Evolutionary conservation across 2,888 invertebrate genomes (phyloP).

Genomic region (Ethmia dodecea): DNA sequence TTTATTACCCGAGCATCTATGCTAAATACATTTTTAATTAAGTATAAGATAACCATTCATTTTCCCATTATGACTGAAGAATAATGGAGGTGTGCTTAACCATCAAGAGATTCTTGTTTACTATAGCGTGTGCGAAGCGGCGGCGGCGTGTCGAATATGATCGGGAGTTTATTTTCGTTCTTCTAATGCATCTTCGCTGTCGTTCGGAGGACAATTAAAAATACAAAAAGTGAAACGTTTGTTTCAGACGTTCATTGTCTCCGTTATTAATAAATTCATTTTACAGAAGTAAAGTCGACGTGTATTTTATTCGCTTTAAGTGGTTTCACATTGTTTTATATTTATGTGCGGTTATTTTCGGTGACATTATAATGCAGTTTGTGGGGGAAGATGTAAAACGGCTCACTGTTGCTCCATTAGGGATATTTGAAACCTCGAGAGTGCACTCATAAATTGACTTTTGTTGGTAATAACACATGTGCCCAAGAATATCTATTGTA

Average conservation of each 20-base stretch:
- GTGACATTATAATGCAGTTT: constrained; percentile 76
- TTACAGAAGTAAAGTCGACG: constrained; percentile 74
- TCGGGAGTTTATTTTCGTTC: constrained; percentile 71
- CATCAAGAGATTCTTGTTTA: no score
- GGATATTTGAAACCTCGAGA: constrained; percentile 74
- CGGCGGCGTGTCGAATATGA: constrained; percentile 64
- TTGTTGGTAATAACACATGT: constrained; percentile 62
- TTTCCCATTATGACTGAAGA: constrained; percentile 23
- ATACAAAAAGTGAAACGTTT: constrained; percentile 74
- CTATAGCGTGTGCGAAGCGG: constrained; percentile 17
- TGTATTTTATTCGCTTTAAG: constrained; percentile 78
- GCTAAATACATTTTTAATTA: constrained; percentile 41
- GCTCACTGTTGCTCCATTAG: constrained; percentile 74
- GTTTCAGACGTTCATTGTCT: constrained; percentile 78
- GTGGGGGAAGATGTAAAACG: constrained; percentile 74
- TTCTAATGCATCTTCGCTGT: constrained; percentile 73
- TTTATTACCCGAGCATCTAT: constrained; percentile 11
- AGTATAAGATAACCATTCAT: constrained; percentile 45
- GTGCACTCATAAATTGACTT: constrained; percentile 75
- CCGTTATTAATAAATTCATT: constrained; percentile 78
- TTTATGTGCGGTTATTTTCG: constrained; percentile 77
- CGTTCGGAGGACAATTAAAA: constrained; percentile 75
- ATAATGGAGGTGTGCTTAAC: neutral
- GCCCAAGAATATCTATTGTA: constrained; percentile 60
- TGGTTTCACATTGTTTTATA: constrained; percentile 78